Evolutionary conservation across 2,797 vertebrate species (phyloP), one percentile per base, ranked within the genome.

Genomic region (Chromobotia macracanthus): DNA sequence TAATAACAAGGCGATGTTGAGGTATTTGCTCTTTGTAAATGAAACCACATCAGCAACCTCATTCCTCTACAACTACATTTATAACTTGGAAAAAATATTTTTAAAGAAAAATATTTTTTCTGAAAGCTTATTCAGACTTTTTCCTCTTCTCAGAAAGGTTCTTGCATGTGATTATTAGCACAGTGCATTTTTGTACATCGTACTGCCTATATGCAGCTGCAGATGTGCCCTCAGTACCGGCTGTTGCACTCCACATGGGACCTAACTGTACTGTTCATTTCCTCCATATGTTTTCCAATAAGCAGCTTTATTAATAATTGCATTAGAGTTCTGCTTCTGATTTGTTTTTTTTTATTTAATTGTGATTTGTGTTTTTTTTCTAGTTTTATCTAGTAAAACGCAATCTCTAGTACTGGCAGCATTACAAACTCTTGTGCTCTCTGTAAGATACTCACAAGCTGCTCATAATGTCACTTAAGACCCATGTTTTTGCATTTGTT

Each of bases 401-500:
- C n/a, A n/a, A n/a, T n/a, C n/a, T n/a, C n/a, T n/a, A n/a, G n/a
- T n/a, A n/a, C n/a, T n/a, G n/a, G n/a, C n/a, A n/a, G n/a, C n/a
- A n/a, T n/a, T n/a, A n/a, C n/a, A n/a, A n/a, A n/a, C n/a, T n/a
- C n/a, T n/a, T n/a, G n/a, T n/a, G n/a, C n/a, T n/a, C n/a, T n/a
- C n/a, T n/a, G n/a, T n/a, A n/a, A n/a, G 56, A 15, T 50, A 9
- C 38, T 9, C 9, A 11, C 1, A 11, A 41, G 9, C 7, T 41
- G 2, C 25, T 71, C 3, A 13, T 23, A 58, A 70, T 68, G 11
- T 46, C 51, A 16, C 35, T 58, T 70, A 72, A 60, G 41, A 53
- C 38, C 35, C 48, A 15, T 18, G 1, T 60, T 21, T 74, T 48
- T 78, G 56, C 66, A 56, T 80, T 80, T 67, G 70, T 77, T 77